A percentile compares a stretch with the other conserved stretches of the same genome.
Conservation (phyloP, 2,113 vertebrate species). For the Herpailurus yagouaroundi region DNA sequence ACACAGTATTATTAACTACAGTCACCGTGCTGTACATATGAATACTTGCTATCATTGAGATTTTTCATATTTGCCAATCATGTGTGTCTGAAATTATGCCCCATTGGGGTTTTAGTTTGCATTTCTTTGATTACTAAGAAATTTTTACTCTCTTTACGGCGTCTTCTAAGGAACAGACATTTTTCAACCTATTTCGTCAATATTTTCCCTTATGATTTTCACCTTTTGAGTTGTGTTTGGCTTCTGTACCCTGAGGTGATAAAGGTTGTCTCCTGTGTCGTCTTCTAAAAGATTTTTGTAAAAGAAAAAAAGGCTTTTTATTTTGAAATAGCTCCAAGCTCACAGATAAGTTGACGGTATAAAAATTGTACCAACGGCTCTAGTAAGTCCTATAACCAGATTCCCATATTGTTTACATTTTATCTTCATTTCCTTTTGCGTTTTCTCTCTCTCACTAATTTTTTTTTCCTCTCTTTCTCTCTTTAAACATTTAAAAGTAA, state of each 20-base stretch:
- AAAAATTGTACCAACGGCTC: neutral
- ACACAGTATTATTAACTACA: neutral
- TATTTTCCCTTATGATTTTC: slow-evolving; percentile 10
- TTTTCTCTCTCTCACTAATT: neutral
- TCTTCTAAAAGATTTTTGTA: neutral
- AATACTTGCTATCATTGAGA: neutral
- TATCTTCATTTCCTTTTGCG: neutral
- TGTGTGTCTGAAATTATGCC: neutral
- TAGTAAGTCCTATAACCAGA: neutral
- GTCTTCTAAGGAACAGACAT: neutral
- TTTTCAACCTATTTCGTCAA: neutral
- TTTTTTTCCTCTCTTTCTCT: neutral
- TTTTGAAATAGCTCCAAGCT: neutral
- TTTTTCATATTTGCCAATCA: neutral
- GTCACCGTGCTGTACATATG: too few species aligned
- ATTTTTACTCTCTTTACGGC: neutral
- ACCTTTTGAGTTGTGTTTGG: neutral
- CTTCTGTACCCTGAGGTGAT: neutral
- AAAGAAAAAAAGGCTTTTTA: neutral
- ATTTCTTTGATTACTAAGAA: slow-evolving; percentile 9
- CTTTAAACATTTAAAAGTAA: slow-evolving; percentile 1
- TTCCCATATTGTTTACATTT: neutral
- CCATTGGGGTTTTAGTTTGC: neutral
- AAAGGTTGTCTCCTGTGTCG: neutral
- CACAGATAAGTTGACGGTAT: neutral